Evolutionary conservation across 2,113 vertebrate species (phyloP), one percentile per base, ranked within the genome.

Genomic region (Sinocyclocheilus maitianheensis): DNA sequence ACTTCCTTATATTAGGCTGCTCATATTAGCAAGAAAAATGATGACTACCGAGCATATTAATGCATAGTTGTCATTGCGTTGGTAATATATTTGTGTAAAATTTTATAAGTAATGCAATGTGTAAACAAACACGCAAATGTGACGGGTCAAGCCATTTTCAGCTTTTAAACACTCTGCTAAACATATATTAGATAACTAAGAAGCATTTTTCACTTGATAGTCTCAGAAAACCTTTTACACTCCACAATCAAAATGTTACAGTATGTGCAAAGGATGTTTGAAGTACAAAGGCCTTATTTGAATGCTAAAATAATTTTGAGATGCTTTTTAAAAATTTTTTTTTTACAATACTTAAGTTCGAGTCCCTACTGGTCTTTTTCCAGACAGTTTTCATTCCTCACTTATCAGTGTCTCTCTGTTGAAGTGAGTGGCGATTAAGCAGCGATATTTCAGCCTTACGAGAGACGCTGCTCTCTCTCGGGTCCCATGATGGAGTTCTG

Each of bases 381-480:
- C 62, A 65, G 62, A 26, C 62, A 53, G 51, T 53, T 53, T 53
- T 53, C 53, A 55, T 55, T 55, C 53, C 26, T 67, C 30, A 37
- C 0, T 58, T 78, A 3, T 34, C 30, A 58, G 58, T 2, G 24
- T 53, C n/a, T 77, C 24, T 77, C 51, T 34, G 76, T 20, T 37
- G 53, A 43, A 62, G 26, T 53, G 77, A 37, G 77, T 78, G 37
- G 22, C 1, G 60, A 67, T 80, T 43, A 63, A 46, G 37, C 58
- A 13, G 37, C 43, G 10, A 24, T 51, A 48, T 81, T 51, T 69
- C 80, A 46, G 18, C 77, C 18, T 2, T 77, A 53, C 10, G 77
- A 58, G 37, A 81, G 78, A 81, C 26, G 9, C 51, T 63, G 83
- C 55, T 40, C 55, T 71, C 82, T 60, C 82, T 84, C 30, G 9